These are phyloP conservation scores for Rhorus exstirpatorius DNA, from an alignment of 2,888 invertebrate genomes.

Conservation along the genomic window DNA sequence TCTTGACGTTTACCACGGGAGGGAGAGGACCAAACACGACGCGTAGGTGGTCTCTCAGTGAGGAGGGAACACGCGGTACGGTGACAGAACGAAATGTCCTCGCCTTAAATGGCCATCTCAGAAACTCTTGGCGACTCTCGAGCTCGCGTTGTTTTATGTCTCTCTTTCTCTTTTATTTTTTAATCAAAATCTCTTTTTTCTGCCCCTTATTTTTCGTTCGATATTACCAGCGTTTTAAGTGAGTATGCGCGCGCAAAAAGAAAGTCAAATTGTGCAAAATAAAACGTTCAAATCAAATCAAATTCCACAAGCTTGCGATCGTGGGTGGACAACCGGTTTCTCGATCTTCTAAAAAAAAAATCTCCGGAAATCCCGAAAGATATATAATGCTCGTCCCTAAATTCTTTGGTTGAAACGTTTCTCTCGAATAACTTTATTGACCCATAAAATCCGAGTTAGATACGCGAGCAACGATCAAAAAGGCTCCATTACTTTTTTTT, in stretches of 20 bases:
- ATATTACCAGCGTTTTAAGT: conserved; percentile 2
- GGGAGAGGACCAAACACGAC: conserved; percentile 75
- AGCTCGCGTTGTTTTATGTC: conserved; percentile 36
- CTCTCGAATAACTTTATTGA: background rate
- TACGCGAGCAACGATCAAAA: background rate
- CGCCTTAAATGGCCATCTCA: conserved; percentile 83
- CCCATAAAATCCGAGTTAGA: background rate
- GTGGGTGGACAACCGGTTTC: too few relatives aligned
- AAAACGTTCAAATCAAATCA: background rate
- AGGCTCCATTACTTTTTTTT: background rate
- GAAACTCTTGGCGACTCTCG: conserved; percentile 70
- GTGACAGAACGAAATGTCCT: conserved; percentile 85
- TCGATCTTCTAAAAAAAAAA: too few relatives aligned
- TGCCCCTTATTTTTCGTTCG: conserved; percentile 23
- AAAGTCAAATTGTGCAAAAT: background rate
- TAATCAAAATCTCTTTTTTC: conserved; percentile 31
- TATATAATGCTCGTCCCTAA: background rate
- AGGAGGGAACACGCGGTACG: conserved; percentile 82
- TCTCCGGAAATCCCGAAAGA: background rate
- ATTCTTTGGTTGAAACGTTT: background rate
- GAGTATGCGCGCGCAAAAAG: background rate
- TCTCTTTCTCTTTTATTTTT: conserved; percentile 37
- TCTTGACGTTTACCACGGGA: conserved; percentile 74
- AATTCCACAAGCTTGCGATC: background rate
- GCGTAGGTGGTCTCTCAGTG: conserved; percentile 83